Base-by-base conservation (phyloP, 2,888 invertebrate genomes). In the Zootermopsis nevadensis region DNA sequence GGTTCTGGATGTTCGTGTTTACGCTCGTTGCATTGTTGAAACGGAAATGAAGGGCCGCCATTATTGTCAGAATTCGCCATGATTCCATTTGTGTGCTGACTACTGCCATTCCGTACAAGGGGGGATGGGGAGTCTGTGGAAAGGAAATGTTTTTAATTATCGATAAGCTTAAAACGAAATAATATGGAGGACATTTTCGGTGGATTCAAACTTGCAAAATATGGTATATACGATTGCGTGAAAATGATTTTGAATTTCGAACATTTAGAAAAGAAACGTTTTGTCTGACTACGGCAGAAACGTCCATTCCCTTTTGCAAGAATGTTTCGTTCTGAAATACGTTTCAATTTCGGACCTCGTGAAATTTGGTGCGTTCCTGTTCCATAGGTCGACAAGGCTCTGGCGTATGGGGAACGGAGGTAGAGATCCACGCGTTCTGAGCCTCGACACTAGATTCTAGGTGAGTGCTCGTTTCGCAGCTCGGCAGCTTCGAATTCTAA, bases 91-190 rank as follows among this genome's bases (percentile, higher is more conserved):
- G 42, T 60, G 79, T 85, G 88, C 86, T 88, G 89, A 86, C 88
- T 88, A 80, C 88, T 88, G 89, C 86, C 88, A 88, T 82, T 88
- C 88, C 84, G 88, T 81, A 48, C 88, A 87, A 31, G 88, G 86
- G 82, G 86, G 87, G 72, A 88, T 87, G 80, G 89, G 88, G 84
- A 88, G 87, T 83, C 89, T 85, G n/a, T 88, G 88, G 83, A 60
- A 79, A 79, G 60, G 55, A 79, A 48, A 79, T 79, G 53, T 79
- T 79, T 79, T 81, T 72, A 81, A 69, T 69, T 81, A 72, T 67
- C 72, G 79, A 79, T 79, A 79, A 33, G 74, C n/a, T 74, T 74
- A 74, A 69, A 74, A 79, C 66, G 27, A 31, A 53, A 42, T 35
- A 76, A 42, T 42, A 42, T 42, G 38, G n/a, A 27, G 76, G 42